Conservation (phyloP, 2,797 vertebrate species). For the Pseudotriccus pelzelni region DNA sequence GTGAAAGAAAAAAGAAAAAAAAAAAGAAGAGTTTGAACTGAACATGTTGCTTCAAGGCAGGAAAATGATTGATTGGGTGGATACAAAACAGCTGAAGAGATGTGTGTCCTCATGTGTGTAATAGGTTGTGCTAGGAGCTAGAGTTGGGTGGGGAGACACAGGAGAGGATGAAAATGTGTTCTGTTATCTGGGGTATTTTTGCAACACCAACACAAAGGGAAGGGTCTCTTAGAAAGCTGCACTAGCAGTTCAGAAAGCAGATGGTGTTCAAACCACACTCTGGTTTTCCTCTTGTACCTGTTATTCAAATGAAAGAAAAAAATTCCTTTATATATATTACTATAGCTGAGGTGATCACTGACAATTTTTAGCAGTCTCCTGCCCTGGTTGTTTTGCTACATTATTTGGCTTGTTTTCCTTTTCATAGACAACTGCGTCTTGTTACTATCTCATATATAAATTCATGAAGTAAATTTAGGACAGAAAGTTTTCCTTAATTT, state of each 20-base stretch:
- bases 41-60: conserved; percentile 5
- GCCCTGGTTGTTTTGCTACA: not conserved
- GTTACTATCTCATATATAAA: not conserved
- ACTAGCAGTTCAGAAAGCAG: not conserved
- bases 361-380: not conserved
- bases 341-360: not conserved
- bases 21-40: not conserved
- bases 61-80: conserved; percentile 31
- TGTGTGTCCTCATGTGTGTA: conserved; percentile 45
- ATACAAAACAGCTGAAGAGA: conserved; percentile 34
- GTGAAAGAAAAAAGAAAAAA: not conserved
- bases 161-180: not conserved
- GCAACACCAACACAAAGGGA: not conserved
- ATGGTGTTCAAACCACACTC: not conserved
- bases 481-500: not conserved
- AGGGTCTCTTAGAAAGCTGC: not conserved
- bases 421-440: not conserved
- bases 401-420: not conserved
- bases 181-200: not conserved
- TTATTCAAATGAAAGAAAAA: not conserved
- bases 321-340: not conserved
- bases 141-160: not conserved
- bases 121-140: conserved; percentile 20
- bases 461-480: not conserved
- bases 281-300: fast-evolving